A percentile compares a stretch with the other conserved stretches of the same genome.
These are phyloP conservation scores for Erebia aethiops DNA, from an alignment of 2,888 invertebrate genomes.

Conservation along the genomic window DNA sequence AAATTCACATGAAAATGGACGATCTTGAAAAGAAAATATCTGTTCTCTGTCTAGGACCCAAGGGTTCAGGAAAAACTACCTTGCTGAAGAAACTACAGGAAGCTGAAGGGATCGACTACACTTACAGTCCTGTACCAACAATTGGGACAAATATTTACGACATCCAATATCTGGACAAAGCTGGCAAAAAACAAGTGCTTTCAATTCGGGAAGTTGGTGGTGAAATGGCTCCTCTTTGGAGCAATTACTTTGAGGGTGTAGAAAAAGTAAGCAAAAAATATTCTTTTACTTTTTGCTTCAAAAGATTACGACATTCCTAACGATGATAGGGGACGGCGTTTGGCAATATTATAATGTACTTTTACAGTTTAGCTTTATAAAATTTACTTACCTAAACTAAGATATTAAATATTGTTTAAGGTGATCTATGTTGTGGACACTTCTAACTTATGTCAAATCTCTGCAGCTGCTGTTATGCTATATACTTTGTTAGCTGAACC, in stretches of 20 bases:
- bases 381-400: too few relatives aligned
- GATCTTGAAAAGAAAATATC: slow-evolving; percentile 70
- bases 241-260: slow-evolving; percentile 86
- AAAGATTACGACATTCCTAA: too few relatives aligned
- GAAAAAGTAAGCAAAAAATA: slow-evolving; percentile 70
- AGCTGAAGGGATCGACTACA: slow-evolving; percentile 87
- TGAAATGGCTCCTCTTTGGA: slow-evolving; percentile 92
- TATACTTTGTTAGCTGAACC: slow-evolving; percentile 91
- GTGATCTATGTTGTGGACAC: slow-evolving; percentile 92
- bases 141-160: slow-evolving; percentile 90
- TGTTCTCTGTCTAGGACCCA: slow-evolving; percentile 89
- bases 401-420: slow-evolving; percentile 48
- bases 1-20: slow-evolving; percentile 56
- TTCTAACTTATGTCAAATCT: slow-evolving; percentile 93
- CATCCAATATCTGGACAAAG: slow-evolving; percentile 77
- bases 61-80: slow-evolving; percentile 91
- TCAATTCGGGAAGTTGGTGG: slow-evolving; percentile 90
- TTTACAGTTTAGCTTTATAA: too few relatives aligned
- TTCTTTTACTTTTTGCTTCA: neutral
- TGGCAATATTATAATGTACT: too few relatives aligned
- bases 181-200: slow-evolving; percentile 79
- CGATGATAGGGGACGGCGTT: too few relatives aligned
- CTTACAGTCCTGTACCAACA: slow-evolving; percentile 90
- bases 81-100: slow-evolving; percentile 89
- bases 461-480: slow-evolving; percentile 90